These are phyloP conservation scores for Papilio helenus DNA, from an alignment of 1,140 invertebrate species.

Conservation along the genomic window DNA sequence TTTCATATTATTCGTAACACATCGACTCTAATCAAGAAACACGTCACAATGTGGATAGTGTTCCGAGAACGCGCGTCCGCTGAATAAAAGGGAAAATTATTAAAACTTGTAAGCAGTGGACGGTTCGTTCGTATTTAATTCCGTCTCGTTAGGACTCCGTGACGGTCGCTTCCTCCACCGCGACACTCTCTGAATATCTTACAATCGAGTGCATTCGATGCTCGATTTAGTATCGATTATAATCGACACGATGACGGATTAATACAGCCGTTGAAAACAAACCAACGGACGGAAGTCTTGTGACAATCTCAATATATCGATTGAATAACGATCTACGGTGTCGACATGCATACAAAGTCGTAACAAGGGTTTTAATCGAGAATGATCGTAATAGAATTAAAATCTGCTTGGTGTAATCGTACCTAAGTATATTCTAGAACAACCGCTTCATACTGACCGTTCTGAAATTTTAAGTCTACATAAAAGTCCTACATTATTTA, in stretches of 20 bases:
- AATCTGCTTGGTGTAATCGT: neutral
- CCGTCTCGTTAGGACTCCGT: constrained; percentile 70
- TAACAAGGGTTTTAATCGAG: constrained; percentile 7
- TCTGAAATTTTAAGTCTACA: too few species aligned
- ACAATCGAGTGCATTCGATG: constrained; percentile 37
- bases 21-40: constrained; percentile 69
- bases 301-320: constrained; percentile 14
- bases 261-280: constrained; percentile 25
- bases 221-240: constrained; percentile 40
- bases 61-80: constrained; percentile 67
- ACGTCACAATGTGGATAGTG: constrained; percentile 58
- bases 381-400: constrained; percentile 4
- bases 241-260: constrained; percentile 37
- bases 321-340: constrained; percentile 1
- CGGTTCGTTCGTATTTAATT: constrained; percentile 77
- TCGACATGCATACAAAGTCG: constrained; percentile 10
- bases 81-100: constrained; percentile 74
- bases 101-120: constrained; percentile 66
- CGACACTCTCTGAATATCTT: constrained; percentile 66
- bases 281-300: constrained; percentile 33
- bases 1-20: constrained; percentile 50
- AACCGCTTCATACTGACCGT: too few species aligned
- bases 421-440: neutral
- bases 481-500: neutral
- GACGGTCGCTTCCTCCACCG: constrained; percentile 70